These are phyloP conservation scores for Meriones unguiculatus DNA, from an alignment of 2,113 vertebrate genomes.

Conservation along the genomic window DNA sequence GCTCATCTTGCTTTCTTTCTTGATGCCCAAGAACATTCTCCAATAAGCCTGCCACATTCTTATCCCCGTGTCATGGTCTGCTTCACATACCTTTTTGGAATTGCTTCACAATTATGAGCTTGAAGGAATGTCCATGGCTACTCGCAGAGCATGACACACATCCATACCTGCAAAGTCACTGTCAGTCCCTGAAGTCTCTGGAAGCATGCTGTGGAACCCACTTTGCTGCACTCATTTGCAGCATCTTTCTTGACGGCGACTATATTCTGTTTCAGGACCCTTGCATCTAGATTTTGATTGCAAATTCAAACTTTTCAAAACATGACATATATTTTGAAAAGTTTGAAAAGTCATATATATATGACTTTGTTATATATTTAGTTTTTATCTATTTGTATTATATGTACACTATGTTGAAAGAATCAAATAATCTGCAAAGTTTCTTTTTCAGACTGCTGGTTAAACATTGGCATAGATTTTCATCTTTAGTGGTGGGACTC, in stretches of 20 bases:
- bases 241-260: rapidly evolving
- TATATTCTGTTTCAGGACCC: background rate
- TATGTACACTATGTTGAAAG: background rate
- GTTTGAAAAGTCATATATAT: too few relatives aligned
- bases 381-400: background rate
- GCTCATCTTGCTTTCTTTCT: background rate
- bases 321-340: background rate
- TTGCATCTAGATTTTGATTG: background rate
- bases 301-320: background rate
- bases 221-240: too few relatives aligned
- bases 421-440: slow-evolving; percentile 3
- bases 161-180: background rate
- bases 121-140: too few relatives aligned
- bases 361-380: background rate
- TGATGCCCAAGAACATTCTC: background rate
- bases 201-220: too few relatives aligned
- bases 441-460: background rate
- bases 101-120: background rate
- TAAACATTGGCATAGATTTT: background rate
- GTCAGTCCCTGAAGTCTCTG: background rate
- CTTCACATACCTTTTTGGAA: background rate
- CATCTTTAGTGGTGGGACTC: background rate
- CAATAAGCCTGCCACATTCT: background rate
- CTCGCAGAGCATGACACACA: background rate
- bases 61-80: background rate